Conservation (phyloP, 1,140 invertebrate species). For the Melanaphis sacchari region DNA sequence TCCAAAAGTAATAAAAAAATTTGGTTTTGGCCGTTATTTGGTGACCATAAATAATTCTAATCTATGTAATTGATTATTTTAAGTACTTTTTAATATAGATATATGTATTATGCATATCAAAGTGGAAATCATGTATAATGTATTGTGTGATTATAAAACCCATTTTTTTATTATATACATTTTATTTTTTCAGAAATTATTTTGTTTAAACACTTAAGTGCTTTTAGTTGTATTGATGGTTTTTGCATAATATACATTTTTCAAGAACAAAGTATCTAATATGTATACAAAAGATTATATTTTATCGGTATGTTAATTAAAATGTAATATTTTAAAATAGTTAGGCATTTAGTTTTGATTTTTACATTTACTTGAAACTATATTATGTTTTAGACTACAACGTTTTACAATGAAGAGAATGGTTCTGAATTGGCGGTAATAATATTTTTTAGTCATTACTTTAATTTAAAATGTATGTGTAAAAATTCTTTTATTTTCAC, state of each 20-base stretch:
- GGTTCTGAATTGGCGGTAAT: constrained; percentile 56
- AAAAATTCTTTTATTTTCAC: not conserved
- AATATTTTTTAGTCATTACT: not conserved
- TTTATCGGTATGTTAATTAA: constrained; percentile 6
- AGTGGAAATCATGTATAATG: too few relatives aligned
- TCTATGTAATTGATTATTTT: too few relatives aligned
- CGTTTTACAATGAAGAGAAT: constrained; percentile 58
- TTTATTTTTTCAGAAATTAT: not conserved
- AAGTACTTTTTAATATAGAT: too few relatives aligned
- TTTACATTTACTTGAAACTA: not conserved
- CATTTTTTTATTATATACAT: not conserved
- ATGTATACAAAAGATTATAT: constrained; percentile 53
- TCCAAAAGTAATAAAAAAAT: too few relatives aligned
- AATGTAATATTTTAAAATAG: not conserved
- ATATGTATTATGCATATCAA: too few relatives aligned
- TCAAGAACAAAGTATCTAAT: not conserved
- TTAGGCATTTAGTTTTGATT: not conserved
- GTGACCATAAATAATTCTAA: too few relatives aligned
- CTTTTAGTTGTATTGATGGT: not conserved
- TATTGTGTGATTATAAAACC: not conserved
- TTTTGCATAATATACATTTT: not conserved
- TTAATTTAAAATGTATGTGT: not conserved
- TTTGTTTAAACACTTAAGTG: not conserved
- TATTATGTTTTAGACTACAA: constrained; percentile 56
- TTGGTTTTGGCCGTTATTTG: too few relatives aligned